Percentiles rank a stretch among this genome's conserved stretches.
phyloP scores from a whole-genome alignment of 2,888 invertebrate species.

The Caenorhabditis drosophilae region DNA sequence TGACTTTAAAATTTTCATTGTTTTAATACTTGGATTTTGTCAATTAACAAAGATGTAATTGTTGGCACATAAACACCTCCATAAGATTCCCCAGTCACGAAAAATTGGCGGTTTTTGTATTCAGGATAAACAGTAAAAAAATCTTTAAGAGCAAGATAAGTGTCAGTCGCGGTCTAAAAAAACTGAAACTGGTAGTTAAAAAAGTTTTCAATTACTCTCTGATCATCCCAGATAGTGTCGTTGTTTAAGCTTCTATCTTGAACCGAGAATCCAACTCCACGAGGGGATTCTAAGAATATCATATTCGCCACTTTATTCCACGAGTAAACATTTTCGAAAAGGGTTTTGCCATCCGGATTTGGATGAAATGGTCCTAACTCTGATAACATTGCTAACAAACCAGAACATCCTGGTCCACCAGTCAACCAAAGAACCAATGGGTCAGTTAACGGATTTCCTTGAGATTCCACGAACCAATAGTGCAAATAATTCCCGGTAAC shows the following conservation, averaged over 20 bases:
- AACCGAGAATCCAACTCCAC: constrained; percentile 72
- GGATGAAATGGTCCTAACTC: constrained; percentile 59
- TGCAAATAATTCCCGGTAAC: constrained; percentile 57
- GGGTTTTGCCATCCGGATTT: constrained; percentile 64
- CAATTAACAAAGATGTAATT: constrained; percentile 49
- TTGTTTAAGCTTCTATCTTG: constrained; percentile 50
- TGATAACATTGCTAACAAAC: constrained; percentile 48
- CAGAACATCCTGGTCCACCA: constrained; percentile 69
- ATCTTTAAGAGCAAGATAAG: constrained; percentile 70
- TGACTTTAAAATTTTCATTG: neutral
- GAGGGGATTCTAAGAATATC: constrained; percentile 72
- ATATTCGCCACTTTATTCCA: constrained; percentile 71
- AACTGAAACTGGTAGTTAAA: neutral
- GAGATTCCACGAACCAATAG: constrained; percentile 63
- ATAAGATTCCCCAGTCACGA: constrained; percentile 50
- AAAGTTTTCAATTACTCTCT: constrained; percentile 24
- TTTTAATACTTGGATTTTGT: constrained; percentile 42
- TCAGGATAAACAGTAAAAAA: constrained; percentile 72
- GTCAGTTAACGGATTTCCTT: constrained; percentile 68
- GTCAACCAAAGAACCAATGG: constrained; percentile 71
- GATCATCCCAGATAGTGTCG: constrained; percentile 47
- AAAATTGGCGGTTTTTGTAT: constrained; percentile 71
- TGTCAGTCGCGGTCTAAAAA: constrained; percentile 70
- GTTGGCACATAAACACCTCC: constrained; percentile 56
- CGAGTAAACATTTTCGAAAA: constrained; percentile 65